Base-by-base conservation (phyloP, 2,888 invertebrate species). In the Chymomyza amoena region DNA sequence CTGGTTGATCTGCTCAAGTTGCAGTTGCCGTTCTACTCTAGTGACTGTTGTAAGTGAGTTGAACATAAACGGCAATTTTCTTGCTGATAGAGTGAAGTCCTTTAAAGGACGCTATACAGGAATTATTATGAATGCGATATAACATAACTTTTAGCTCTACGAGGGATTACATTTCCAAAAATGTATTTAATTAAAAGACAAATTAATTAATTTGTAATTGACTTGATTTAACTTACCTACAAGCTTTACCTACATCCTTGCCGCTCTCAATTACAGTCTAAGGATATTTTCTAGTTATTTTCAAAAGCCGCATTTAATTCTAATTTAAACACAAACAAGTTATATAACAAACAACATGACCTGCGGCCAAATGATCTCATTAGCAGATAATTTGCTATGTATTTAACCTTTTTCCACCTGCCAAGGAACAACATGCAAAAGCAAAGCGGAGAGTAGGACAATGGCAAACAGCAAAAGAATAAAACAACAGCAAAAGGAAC, bases 341-440 rank as follows among this genome's bases (percentile, higher is more conserved):
- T 52, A 2, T 15, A 52, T 15, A 52, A 1, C 3, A 52, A 52
- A 39, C 10, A 32, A 39, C 45, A n/a, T 66, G 60, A 59, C 62
- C 57, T 51, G 60, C 57, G 20, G 65, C 28, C 28, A 54, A 62
- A 51, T 68, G 72, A 81, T 77, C 77, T 84, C 81, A 87, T 83
- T 87, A 81, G 77, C 76, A 73, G 76, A 85, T 84, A 70, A 82
- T 83, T 79, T 76, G 68, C 60, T 18, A 68, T 52, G 80, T 63
- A 69, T 68, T 68, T 67, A 66, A 68, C 60, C 52, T 59, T 50
- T 69, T 45, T 45, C 61, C 68, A 69, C 61, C 59, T 32, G 54
- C 52, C 64, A 61, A 62, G 36, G 45, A 65, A 68, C 68, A 72
- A 76, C 69, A 56, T 76, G 77, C 64, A 25, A 25, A 62, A 59